Percentiles rank a stretch among this genome's conserved stretches.
Evolutionary conservation across 2,113 vertebrate species (phyloP).

Genomic region (Carassius auratus): DNA sequence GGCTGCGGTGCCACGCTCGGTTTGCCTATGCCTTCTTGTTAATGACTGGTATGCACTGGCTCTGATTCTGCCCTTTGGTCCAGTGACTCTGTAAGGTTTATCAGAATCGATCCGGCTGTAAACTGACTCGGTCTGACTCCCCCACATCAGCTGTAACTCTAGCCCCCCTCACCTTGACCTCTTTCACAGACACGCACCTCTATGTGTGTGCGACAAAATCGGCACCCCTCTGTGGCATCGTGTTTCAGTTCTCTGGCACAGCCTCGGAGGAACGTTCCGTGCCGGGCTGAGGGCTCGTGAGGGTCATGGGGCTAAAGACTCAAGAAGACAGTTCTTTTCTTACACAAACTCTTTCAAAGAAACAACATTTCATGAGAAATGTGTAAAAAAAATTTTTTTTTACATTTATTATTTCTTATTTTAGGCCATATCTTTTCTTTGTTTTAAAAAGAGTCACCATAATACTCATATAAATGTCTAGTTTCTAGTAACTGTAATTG

Average conservation of each 20-base stretch:
- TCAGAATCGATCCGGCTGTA: conserved; percentile 43
- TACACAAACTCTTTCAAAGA: conserved; percentile 18
- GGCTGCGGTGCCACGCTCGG: conserved; percentile 30
- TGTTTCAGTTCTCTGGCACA: conserved; percentile 41
- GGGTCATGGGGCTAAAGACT: conserved; percentile 51
- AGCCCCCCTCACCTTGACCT: conserved; percentile 38
- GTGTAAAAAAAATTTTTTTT: too few relatives aligned
- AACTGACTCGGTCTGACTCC: conserved; percentile 33
- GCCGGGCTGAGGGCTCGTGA: conserved; percentile 12
- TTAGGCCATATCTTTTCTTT: not conserved
- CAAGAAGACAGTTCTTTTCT: not conserved
- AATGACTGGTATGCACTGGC: conserved; percentile 33
- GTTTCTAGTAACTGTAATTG: too few relatives aligned
- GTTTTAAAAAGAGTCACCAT: too few relatives aligned
- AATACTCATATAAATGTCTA: too few relatives aligned
- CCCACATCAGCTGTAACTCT: conserved; percentile 38
- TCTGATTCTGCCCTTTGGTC: conserved; percentile 29
- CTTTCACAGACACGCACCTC: conserved; percentile 24
- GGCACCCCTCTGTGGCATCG: conserved; percentile 5
- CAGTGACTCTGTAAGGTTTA: conserved; percentile 11
- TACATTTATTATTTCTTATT: not conserved
- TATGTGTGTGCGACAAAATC: conserved; percentile 6
- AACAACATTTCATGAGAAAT: not conserved
- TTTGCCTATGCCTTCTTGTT: conserved; percentile 37
- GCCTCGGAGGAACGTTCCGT: conserved; percentile 21